Evolutionary conservation across 2,113 vertebrate species (phyloP), one percentile per base, ranked within the genome.

Genomic region (Formicarius rufipectus): DNA sequence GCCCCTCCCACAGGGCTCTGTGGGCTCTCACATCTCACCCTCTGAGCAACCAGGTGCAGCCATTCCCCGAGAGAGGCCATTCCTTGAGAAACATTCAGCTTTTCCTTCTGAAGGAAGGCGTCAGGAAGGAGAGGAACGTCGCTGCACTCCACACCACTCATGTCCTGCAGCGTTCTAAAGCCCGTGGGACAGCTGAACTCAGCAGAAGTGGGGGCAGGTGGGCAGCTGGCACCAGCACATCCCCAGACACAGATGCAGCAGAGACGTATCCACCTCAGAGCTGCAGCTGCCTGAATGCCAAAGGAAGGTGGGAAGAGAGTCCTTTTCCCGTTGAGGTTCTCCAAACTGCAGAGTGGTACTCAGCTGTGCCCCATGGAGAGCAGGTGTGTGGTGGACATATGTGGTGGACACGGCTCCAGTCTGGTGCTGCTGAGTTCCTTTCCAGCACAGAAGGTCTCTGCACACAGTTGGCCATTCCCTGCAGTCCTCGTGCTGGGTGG

Each of bases 401-500:
- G 62, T 22, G 71, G 8, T 0, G 14, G 77, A 13, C 10, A 42
- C 33, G 12, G 90, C 69, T 35, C 33, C 75, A 24, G 63, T 3
- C 60, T 11, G 30, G 19, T 11, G n/a, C 49, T 12, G 62, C 7
- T 6, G 59, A 47, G 58, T n/a, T 68, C 5, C 15, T 40, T n/a
- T 6, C 50, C n/a, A 87, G 50, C 68, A 27, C 64, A 30, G 64
- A 21, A 50, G 39, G 87, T 40, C 45, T 66, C 19, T 52, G 52
- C 89, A 13, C 89, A 12, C 16, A 10, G 59, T 6, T 3, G 11
- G 12, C 31, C 76, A 79, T n/a, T 5, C 52, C 55, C 5, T 0
- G 11, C 47, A 39, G 74, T 6, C 14, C 19, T 7, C 5, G 12
- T 0, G 11, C 69, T 24, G 6, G 80, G 47, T 1, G 4, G 17